Percentiles rank a stretch among this genome's conserved stretches.
phyloP scores from a whole-genome alignment of 2,797 vertebrate genomes.

The Crenuchus spilurus region DNA sequence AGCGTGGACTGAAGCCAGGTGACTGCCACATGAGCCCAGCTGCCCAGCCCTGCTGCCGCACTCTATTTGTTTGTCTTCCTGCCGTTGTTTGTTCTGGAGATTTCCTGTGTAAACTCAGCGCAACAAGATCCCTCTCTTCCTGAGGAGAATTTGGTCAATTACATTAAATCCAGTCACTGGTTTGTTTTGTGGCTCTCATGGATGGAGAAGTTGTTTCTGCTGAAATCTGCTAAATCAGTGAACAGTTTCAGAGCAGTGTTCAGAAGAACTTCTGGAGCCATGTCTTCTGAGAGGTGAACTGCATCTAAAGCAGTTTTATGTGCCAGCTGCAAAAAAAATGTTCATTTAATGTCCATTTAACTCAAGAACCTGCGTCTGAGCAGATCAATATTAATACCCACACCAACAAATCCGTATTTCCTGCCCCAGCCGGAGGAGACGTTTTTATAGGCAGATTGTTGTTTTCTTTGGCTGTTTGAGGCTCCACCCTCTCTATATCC shows the following conservation, averaged over 20 bases:
- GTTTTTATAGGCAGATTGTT: neutral
- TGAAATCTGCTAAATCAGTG: neutral
- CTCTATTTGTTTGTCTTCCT: slow-evolving; percentile 74
- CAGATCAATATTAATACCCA: slow-evolving; percentile 9
- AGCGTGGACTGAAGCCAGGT: slow-evolving; percentile 60
- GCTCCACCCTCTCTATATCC: slow-evolving; percentile 17
- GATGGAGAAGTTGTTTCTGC: slow-evolving; percentile 1
- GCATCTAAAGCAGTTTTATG: neutral
- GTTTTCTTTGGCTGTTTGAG: slow-evolving; percentile 39
- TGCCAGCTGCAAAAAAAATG: neutral
- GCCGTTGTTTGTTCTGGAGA: slow-evolving; percentile 72
- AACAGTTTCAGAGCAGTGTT: neutral
- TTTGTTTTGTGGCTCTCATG: slow-evolving; percentile 52
- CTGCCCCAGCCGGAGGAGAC: neutral
- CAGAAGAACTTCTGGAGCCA: neutral
- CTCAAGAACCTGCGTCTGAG: neutral
- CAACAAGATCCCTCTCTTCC: slow-evolving; percentile 55
- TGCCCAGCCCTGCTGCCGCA: slow-evolving; percentile 47
- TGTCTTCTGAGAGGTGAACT: neutral
- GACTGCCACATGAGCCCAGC: slow-evolving; percentile 63
- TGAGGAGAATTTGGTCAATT: slow-evolving; percentile 19
- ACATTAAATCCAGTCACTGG: slow-evolving; percentile 3
- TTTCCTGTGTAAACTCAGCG: slow-evolving; percentile 68
- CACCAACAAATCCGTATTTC: slow-evolving; percentile 8
- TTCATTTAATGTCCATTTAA: neutral